Evolutionary conservation across 2,888 invertebrate species (phyloP).

Genomic region (Drosophila fungiperda): DNA sequence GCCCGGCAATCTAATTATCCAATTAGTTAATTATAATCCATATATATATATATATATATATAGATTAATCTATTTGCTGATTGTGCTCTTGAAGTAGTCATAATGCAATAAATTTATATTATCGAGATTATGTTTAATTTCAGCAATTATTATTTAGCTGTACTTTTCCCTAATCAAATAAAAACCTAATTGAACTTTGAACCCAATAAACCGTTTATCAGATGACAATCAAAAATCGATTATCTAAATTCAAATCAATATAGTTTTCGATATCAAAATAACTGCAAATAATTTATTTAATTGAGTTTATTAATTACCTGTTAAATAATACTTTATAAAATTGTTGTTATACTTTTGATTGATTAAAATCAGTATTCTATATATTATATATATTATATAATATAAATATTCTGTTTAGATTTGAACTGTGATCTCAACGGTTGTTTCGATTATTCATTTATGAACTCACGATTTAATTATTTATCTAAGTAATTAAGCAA

Average conservation of each 20-base stretch:
- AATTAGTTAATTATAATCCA: conserved; percentile 28
- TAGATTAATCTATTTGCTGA: conserved; percentile 15
- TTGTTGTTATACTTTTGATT: neutral
- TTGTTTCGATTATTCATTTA: neutral
- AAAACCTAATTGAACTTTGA: conserved; percentile 2
- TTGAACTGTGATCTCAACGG: neutral
- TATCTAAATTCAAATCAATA: neutral
- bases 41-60: neutral
- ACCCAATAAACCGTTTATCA: neutral
- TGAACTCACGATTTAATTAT: neutral
- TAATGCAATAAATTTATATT: conserved; percentile 37
- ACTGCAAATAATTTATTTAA: neutral
- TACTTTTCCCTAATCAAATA: neutral
- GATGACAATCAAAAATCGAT: neutral
- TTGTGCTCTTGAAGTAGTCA: conserved; percentile 42
- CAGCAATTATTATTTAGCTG: conserved; percentile 20
- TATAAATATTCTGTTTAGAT: neutral
- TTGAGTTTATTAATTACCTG: neutral
- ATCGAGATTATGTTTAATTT: conserved; percentile 38
- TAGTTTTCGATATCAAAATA: neutral
- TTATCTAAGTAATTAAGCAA: neutral
- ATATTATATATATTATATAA: neutral
- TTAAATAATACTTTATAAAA: neutral
- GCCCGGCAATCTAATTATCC: conserved; percentile 24
- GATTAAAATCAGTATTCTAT: neutral